Evolutionary conservation across 1,140 invertebrate species (phyloP).

Genomic region (Eupristina koningsbergeri): DNA sequence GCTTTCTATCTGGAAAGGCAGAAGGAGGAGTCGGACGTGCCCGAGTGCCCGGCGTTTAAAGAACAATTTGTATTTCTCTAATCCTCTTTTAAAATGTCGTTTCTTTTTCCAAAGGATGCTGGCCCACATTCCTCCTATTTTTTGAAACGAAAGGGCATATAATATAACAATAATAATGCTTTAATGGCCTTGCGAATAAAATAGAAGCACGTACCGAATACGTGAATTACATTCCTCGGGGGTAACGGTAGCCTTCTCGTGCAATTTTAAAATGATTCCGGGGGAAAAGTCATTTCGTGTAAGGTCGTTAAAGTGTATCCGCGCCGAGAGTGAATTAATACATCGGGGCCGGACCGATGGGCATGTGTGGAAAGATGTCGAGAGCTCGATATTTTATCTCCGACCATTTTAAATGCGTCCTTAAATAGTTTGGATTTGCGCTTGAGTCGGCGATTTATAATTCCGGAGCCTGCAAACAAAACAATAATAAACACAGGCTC

Average conservation of each 20-base stretch:
- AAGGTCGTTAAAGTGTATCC: neutral
- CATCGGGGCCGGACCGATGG: neutral
- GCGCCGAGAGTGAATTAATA: neutral
- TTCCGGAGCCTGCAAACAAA: neutral
- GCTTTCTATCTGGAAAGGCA: neutral
- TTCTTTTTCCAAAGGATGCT: neutral
- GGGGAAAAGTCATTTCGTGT: neutral
- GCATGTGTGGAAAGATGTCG: neutral
- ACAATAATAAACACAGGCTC: slow-evolving; percentile 20
- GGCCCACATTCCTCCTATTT: neutral
- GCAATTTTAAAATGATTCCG: neutral
- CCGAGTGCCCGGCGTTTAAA: neutral
- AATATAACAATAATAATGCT: too few species aligned
- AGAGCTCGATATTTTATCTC: neutral
- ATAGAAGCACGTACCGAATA: neutral
- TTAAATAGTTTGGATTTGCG: slow-evolving; percentile 27
- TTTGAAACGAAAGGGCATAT: neutral
- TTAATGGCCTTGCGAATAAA: slow-evolving; percentile 13
- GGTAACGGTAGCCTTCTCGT: neutral
- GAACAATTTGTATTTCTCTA: slow-evolving; percentile 16
- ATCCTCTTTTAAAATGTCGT: slow-evolving; percentile 5
- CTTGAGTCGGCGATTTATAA: neutral
- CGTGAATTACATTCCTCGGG: neutral
- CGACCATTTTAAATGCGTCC: neutral
- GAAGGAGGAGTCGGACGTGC: neutral